Base-by-base conservation (phyloP, 2,113 vertebrate species). In the Marcusenius ussheri region DNA sequence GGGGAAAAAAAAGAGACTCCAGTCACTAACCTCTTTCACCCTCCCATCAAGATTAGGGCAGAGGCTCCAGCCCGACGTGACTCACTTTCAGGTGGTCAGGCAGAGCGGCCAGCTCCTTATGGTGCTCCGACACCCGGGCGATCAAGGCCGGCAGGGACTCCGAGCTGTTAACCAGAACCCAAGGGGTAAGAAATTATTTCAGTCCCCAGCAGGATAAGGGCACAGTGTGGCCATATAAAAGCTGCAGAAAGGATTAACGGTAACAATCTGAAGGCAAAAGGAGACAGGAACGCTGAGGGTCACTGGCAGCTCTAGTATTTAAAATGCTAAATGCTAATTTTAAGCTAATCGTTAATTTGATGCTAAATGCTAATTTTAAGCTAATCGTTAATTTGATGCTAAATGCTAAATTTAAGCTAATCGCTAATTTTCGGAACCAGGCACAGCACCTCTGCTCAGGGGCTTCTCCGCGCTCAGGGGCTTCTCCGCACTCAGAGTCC, bases 111-210 rank as follows among this genome's bases (percentile, higher is more conserved):
- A 98, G 94, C 90, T 93, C 95, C 89, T 96, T 94, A 93, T 98
- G 97, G 0, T 95, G 94, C 89, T 95, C 93, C 0, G 96, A 92
- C 91, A 99, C 96, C 92, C 94, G 96, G 84, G 94, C 91, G 0
- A 97, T 97, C 94, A 99, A 92, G 77, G 96, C 96, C 31, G 96
- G 93, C 83, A 99, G 94, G 3, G 96, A 95, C 15, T 96, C 83
- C 0, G 90, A 90, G 31, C 95, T 94, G 90, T 96, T 92, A 83
- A 91, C 66, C 70, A 21, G 46, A 39, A 58, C 87, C 11, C 35
- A 58, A 47, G n/a, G 5, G 86, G 86, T 6, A 35, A 35, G 46
- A 70, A 13, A 13, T 27, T 27, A 31, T 31, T 70, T 70, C 62
- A 70, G 62, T 3, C 62, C 27, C 27, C 0, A 11, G n/a, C 27